These are phyloP conservation scores for Stegastes partitus DNA, from an alignment of 2,113 vertebrate species.

Conservation along the genomic window DNA sequence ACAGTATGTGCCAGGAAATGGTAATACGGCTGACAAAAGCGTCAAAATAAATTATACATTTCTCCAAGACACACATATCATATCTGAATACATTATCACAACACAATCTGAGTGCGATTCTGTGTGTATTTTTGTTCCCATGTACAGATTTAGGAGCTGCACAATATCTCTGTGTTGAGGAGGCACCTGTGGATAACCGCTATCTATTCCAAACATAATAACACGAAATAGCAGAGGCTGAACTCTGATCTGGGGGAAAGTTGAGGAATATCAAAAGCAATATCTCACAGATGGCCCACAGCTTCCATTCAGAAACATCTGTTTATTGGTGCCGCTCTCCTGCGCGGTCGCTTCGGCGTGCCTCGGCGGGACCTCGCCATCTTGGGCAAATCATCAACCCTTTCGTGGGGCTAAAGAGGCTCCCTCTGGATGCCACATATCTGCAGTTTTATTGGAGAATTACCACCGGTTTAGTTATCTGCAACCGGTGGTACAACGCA, in stretches of 20 bases:
- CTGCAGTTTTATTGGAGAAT: conserved; percentile 10
- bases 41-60: conserved; percentile 81
- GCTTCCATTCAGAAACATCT: conserved; percentile 52
- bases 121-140: conserved; percentile 76
- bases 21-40: conserved; percentile 75
- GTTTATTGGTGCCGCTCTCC: conserved; percentile 19
- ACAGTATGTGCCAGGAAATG: conserved; percentile 60
- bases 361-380: conserved; percentile 34
- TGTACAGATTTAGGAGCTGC: conserved; percentile 57
- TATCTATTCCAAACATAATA: conserved; percentile 66
- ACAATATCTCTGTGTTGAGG: conserved; percentile 36
- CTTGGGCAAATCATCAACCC: conserved; percentile 16
- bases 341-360: conserved; percentile 21
- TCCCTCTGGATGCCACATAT: background rate
- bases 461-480: background rate
- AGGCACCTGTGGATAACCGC: conserved; percentile 71
- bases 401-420: conserved; percentile 11
- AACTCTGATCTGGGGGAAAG: conserved; percentile 65
- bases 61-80: conserved; percentile 76
- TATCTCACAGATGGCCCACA: conserved; percentile 54
- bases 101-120: conserved; percentile 71
- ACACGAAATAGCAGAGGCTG: conserved; percentile 67
- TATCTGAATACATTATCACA: conserved; percentile 80
- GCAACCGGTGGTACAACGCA: conserved; percentile 22
- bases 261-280: conserved; percentile 62